Evolutionary conservation across 2,888 invertebrate genomes (phyloP).

Genomic region (Archaeoteleia sp.): DNA sequence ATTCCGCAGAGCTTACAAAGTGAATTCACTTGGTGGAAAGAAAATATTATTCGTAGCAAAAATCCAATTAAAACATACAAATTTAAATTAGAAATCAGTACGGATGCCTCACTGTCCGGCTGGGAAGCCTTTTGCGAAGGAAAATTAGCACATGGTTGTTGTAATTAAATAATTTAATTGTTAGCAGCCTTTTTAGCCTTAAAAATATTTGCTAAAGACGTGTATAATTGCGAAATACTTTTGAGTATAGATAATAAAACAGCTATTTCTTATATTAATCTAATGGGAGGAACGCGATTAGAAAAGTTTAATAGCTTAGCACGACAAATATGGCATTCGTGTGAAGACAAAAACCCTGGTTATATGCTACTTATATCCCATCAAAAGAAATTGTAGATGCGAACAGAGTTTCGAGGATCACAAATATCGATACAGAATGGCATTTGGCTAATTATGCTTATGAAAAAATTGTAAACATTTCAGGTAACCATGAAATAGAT

Average conservation of each 20-base stretch:
- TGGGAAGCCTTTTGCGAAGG: slow-evolving; percentile 26
- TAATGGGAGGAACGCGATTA: slow-evolving; percentile 44
- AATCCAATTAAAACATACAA: slow-evolving; percentile 11
- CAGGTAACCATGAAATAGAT: slow-evolving; percentile 29
- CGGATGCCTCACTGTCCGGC: slow-evolving; percentile 29
- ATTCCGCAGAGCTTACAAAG: neutral
- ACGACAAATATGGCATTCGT: slow-evolving; percentile 38
- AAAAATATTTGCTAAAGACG: slow-evolving; percentile 30
- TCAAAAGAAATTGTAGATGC: slow-evolving; percentile 34
- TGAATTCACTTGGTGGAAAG: slow-evolving; percentile 24
- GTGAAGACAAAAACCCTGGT: slow-evolving; percentile 20
- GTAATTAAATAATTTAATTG: slow-evolving; percentile 22
- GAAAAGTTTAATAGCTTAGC: slow-evolving; percentile 32
- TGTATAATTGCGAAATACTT: slow-evolving; percentile 26
- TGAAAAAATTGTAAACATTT: slow-evolving; percentile 14
- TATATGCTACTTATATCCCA: slow-evolving; percentile 35
- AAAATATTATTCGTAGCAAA: slow-evolving; percentile 2
- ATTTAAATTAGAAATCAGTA: slow-evolving; percentile 18
- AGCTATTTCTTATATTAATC: slow-evolving; percentile 10
- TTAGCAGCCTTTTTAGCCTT: slow-evolving; percentile 15
- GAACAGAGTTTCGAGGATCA: slow-evolving; percentile 22
- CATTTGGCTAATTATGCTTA: slow-evolving; percentile 27
- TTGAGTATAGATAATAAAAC: slow-evolving; percentile 42
- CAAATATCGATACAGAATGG: slow-evolving; percentile 41
- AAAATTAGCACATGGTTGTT: slow-evolving; percentile 27